Percentiles rank a stretch among this genome's conserved stretches.
These are phyloP conservation scores for Ianthella basta DNA, from an alignment of 37 sponge, comb jelly and placozoan genomes.

Conservation along the genomic window DNA sequence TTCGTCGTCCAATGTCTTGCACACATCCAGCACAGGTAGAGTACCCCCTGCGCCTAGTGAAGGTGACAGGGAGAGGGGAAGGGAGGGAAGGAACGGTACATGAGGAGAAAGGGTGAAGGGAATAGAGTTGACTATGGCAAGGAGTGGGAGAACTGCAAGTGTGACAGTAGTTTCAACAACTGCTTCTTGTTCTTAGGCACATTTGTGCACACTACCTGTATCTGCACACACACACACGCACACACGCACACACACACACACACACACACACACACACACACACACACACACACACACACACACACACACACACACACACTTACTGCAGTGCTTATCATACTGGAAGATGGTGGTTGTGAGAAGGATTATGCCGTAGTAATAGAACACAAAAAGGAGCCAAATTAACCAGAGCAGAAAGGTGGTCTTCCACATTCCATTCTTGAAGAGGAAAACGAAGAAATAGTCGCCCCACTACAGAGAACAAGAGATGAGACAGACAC, in stretches of 20 bases:
- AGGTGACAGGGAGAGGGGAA: not conserved
- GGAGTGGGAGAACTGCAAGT: too few relatives aligned
- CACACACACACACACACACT: too few relatives aligned
- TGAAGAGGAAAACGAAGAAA: conserved; percentile 32
- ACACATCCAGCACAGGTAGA: not conserved
- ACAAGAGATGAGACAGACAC: not conserved
- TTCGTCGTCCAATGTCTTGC: not conserved
- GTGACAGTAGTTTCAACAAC: too few relatives aligned
- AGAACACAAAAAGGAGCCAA: conserved; percentile 56
- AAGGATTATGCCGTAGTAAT: conserved; percentile 74
- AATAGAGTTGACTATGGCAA: not conserved
- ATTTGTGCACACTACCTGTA: too few relatives aligned
- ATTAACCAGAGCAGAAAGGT: conserved; percentile 50
- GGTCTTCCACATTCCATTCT: conserved; percentile 65
- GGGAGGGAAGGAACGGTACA: not conserved
- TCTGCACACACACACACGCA: too few relatives aligned
- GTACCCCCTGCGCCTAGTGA: not conserved
- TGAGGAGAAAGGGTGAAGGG: not conserved
- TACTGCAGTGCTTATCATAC: conserved; percentile 69
- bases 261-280: too few relatives aligned
- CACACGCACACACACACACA: too few relatives aligned
- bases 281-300: too few relatives aligned
- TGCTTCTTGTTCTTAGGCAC: too few relatives aligned
- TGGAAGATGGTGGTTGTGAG: conserved; percentile 71
- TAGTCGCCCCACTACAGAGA: not conserved